Base-by-base conservation (phyloP, 2,113 vertebrate genomes). In the Esox niger region DNA sequence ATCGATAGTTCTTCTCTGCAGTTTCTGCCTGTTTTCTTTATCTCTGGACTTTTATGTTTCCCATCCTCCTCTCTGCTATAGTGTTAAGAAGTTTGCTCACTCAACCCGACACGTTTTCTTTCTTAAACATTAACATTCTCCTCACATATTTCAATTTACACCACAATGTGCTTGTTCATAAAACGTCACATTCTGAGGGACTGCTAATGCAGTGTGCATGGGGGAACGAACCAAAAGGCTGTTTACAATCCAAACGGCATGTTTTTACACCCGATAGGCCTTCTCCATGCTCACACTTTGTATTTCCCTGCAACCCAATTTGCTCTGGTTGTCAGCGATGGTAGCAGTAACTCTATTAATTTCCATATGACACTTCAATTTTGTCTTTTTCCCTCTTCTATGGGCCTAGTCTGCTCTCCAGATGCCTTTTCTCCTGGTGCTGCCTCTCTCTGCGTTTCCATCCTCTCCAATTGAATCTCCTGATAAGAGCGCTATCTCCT, bases 331-430 rank as follows among this genome's bases (percentile, higher is more conserved):
- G 64, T 74, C 71, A 49, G 68, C 65, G 64, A 25, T 3, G 29
- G 62, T 66, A 64, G 61, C 64, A 69, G 74, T 68, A 66, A 75
- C 66, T 76, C 79, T 79, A 79, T 82, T 82, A 82, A 83, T 86
- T 81, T 73, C 70, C 63, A 70, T 79, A 70, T 79, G 79, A 80
- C 81, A 84, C 69, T 75, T 79, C 69, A 77, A 70, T 83, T 79
- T 74, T 30, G 60, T 74, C 30, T 47, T 25, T 65, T 49, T 62
- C 17, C 68, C 56, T 21, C 23, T 23, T 17, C 7, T 52, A 2
- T 52, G 47, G 47, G 13, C 38, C 38, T 43, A 17, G 38, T 43
- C 38, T 43, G 38, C 38, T 43, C 13, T 43, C 17, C 38, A 43
- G 38, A 43, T 4, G 38, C 3, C 35, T 38, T 15, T 15, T 38